These are phyloP conservation scores for Hymenochirus boettgeri DNA, from an alignment of 2,113 vertebrate genomes.

Conservation along the genomic window DNA sequence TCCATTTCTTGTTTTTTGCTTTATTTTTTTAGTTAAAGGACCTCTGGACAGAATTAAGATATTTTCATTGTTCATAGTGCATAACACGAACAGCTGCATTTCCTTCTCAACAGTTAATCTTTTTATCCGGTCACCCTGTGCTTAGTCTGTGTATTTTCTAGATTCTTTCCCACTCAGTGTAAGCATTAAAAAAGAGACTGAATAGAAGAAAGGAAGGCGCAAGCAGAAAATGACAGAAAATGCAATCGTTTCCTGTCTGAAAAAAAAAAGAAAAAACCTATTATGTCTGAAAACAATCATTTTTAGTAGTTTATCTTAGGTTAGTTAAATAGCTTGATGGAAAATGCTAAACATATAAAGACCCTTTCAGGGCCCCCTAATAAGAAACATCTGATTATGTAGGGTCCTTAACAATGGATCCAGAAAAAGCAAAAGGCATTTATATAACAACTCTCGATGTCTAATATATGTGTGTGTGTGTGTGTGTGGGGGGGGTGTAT, in stretches of 20 bases:
- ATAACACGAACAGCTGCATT: neutral
- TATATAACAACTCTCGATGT: neutral
- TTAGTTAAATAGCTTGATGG: constrained; percentile 14
- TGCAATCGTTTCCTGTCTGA: neutral
- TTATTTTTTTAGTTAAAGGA: neutral
- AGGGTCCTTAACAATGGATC: neutral
- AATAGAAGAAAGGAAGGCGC: neutral
- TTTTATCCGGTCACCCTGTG: neutral
- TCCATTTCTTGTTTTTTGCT: neutral
- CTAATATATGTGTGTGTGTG: too few species aligned
- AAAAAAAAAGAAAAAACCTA: neutral
- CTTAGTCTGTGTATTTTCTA: constrained; percentile 1
- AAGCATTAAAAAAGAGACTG: constrained; percentile 10
- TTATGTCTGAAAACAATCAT: too few species aligned
- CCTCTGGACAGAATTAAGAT: neutral
- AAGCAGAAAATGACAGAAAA: constrained; percentile 1
- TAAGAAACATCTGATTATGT: constrained; percentile 39
- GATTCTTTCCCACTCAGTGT: constrained; percentile 7
- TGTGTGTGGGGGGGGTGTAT: neutral
- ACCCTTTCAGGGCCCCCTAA: constrained; percentile 30
- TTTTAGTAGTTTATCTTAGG: too few species aligned
- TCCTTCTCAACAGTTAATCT: constrained; percentile 9
- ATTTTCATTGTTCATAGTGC: neutral
- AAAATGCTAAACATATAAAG: constrained; percentile 12
- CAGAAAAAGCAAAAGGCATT: neutral